These are phyloP conservation scores for Condylura cristata DNA, from an alignment of 2,113 vertebrate genomes.

Conservation along the genomic window DNA sequence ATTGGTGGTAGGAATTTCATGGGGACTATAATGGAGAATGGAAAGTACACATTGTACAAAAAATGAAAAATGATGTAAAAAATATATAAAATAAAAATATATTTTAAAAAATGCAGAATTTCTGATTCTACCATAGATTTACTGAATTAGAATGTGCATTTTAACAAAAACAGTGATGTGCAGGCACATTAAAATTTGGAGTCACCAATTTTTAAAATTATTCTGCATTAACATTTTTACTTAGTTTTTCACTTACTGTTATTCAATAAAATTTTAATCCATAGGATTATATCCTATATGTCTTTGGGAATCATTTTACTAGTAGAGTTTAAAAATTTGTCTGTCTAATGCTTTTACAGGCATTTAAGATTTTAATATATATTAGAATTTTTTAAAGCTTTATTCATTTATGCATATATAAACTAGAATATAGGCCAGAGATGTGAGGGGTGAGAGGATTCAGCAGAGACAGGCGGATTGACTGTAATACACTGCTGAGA, in stretches of 20 bases:
- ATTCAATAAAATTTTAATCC: constrained; percentile 6
- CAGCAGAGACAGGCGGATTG: no score
- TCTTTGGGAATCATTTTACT: constrained; percentile 7
- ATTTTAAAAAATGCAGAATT: constrained; percentile 38
- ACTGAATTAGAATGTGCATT: constrained; percentile 46
- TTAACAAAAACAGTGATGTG: constrained; percentile 32
- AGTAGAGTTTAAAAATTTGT: constrained; percentile 47
- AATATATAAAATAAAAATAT: no score
- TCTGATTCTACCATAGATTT: neutral
- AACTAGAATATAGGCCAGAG: no score
- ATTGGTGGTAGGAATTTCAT: no score
- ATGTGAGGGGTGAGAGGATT: no score
- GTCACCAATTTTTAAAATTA: constrained; percentile 7
- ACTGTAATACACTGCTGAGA: no score
- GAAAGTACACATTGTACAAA: no score
- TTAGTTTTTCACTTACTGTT: constrained; percentile 32
- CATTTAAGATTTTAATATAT: neutral
- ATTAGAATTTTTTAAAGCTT: constrained; percentile 47
- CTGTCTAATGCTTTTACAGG: neutral
- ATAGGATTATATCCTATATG: neutral
- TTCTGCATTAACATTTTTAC: constrained; percentile 42
- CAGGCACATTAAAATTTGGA: constrained; percentile 34
- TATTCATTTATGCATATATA: no score
- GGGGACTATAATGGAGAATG: no score
- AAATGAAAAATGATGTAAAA: no score